These are phyloP conservation scores for Rousettus madagascariensis DNA, from an alignment of 2,797 vertebrate genomes.

Conservation along the genomic window DNA sequence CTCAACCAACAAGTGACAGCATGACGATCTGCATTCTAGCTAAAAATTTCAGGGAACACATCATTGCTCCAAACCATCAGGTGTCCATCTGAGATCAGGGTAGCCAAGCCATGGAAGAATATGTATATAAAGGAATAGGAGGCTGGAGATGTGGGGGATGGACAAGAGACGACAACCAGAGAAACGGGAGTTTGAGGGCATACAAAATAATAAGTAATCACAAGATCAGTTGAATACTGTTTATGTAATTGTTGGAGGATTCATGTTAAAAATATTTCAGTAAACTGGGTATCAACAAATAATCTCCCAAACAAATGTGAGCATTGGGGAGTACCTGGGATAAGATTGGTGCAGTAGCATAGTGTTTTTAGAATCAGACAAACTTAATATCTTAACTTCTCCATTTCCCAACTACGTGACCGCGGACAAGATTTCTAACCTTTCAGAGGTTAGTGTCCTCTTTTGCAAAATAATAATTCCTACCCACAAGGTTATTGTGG, in stretches of 20 bases:
- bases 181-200: not conserved
- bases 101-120: not conserved
- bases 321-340: not conserved
- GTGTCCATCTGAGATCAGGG: not conserved
- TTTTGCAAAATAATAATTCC: not conserved
- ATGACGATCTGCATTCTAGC: not conserved
- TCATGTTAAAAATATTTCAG: not conserved
- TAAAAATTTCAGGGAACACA: not conserved
- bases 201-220: not conserved
- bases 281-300: not conserved
- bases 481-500: not conserved
- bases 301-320: not conserved
- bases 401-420: not conserved
- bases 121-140: no score
- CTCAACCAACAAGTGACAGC: not conserved
- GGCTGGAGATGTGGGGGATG: fast-evolving
- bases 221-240: not conserved
- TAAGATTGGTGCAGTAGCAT: not conserved
- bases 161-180: not conserved
- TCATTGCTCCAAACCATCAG: not conserved
- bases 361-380: not conserved
- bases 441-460: not conserved
- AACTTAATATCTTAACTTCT: not conserved
- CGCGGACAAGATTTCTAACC: not conserved
- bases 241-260: not conserved